Evolutionary conservation across 2,888 invertebrate genomes (phyloP).

Genomic region (Nephrotoma flavescens): DNA sequence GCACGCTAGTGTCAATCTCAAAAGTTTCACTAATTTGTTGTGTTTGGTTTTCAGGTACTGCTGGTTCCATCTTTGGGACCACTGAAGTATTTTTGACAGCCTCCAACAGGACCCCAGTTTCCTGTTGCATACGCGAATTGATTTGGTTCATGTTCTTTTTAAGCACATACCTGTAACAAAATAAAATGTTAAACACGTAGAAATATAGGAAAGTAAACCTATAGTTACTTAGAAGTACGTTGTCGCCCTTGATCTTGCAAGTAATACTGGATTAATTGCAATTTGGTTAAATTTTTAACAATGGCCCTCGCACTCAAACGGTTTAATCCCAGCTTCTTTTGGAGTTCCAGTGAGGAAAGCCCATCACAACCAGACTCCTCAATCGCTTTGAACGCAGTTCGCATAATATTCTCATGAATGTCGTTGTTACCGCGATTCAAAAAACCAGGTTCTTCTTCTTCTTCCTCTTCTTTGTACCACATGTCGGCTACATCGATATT

Average conservation of each 20-base stretch:
- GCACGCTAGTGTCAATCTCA: neutral
- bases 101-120: neutral
- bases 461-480: slow-evolving; percentile 34
- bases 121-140: neutral
- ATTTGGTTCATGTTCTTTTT: neutral
- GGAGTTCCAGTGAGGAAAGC: slow-evolving; percentile 33
- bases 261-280: slow-evolving; percentile 33
- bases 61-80: neutral
- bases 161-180: neutral
- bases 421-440: slow-evolving; percentile 18
- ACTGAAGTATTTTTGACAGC: neutral
- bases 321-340: slow-evolving; percentile 29
- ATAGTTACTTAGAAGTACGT: slow-evolving; percentile 34
- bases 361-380: slow-evolving; percentile 37
- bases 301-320: slow-evolving; percentile 34
- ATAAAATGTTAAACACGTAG: neutral
- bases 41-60: neutral
- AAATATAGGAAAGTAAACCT: neutral
- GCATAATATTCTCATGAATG: slow-evolving; percentile 29
- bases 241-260: slow-evolving; percentile 41
- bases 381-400: slow-evolving; percentile 37
- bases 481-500: slow-evolving; percentile 36
- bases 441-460: slow-evolving; percentile 28
- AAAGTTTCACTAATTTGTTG: neutral
- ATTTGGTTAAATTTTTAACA: slow-evolving; percentile 32